These are phyloP conservation scores for Drosophila rhopaloa DNA, from an alignment of 1,140 invertebrate genomes.

Conservation along the genomic window DNA sequence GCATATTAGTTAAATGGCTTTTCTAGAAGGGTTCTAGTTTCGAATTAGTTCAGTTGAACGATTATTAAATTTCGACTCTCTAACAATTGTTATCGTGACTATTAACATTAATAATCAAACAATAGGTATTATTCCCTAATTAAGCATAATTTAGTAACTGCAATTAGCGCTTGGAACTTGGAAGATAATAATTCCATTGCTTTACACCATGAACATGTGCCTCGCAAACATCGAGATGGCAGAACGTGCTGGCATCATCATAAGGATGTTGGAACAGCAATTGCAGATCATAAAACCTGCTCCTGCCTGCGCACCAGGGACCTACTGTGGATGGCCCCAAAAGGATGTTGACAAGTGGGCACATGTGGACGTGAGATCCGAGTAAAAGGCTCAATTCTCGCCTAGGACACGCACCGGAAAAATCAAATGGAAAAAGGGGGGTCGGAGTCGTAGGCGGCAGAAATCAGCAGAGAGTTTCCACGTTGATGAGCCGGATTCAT, in stretches of 20 bases:
- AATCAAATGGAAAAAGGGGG: conserved; percentile 7
- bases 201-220: neutral
- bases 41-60: too few relatives aligned
- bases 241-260: conserved; percentile 31
- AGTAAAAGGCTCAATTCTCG: conserved; percentile 37
- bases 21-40: too few relatives aligned
- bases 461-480: conserved; percentile 50
- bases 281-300: conserved; percentile 43
- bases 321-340: conserved; percentile 8
- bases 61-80: too few relatives aligned
- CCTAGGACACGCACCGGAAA: conserved; percentile 35
- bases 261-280: conserved; percentile 18
- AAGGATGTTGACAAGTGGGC: conserved; percentile 21
- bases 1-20: too few relatives aligned
- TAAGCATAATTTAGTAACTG: conserved; percentile 25
- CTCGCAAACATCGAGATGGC: conserved; percentile 15
- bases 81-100: too few relatives aligned
- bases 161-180: neutral
- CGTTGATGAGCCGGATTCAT: conserved; percentile 65
- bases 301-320: neutral
- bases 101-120: conserved; percentile 1
- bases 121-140: conserved; percentile 12
- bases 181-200: neutral
- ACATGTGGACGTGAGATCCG: conserved; percentile 38
- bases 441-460: neutral